Evolutionary conservation across 2,797 vertebrate genomes (phyloP).

Genomic region (Halcyon chelicuti): DNA sequence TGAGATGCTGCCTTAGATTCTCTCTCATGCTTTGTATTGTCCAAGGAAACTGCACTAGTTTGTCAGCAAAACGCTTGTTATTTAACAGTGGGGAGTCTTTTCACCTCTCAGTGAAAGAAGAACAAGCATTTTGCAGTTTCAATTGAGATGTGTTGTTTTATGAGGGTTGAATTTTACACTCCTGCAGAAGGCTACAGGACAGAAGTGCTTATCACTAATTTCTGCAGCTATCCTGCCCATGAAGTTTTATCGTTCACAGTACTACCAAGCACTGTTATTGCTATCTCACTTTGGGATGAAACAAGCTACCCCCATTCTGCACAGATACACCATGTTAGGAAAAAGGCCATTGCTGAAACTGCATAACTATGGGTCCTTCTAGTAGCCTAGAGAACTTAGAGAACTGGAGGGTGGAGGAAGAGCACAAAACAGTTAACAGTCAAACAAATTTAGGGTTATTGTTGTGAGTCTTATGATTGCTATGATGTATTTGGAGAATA

Average conservation of each 20-base stretch:
- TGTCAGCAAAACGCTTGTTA: not conserved
- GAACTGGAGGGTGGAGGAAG: not conserved
- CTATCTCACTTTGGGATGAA: not conserved
- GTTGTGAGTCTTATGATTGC: not conserved
- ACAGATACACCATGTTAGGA: accelerated
- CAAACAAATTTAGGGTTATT: not conserved
- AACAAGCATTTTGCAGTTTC: not conserved
- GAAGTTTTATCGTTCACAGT: not conserved
- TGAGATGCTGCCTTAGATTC: not conserved
- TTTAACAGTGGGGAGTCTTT: not conserved
- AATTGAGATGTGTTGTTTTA: not conserved
- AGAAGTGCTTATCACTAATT: not conserved
- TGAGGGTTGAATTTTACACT: not conserved
- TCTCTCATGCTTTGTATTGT: not conserved
- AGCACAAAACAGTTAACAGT: not conserved
- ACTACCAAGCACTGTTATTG: not conserved
- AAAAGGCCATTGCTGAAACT: not conserved
- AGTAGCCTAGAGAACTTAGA: not conserved
- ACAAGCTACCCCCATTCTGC: not conserved
- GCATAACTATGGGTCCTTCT: not conserved
- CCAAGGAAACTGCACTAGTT: not conserved
- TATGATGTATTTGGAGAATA: not conserved
- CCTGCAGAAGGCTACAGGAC: not conserved
- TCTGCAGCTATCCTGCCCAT: not conserved
- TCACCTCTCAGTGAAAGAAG: not conserved